These are phyloP conservation scores for Ceratotherium simum DNA, from an alignment of 2,113 vertebrate genomes.

Conservation along the genomic window DNA sequence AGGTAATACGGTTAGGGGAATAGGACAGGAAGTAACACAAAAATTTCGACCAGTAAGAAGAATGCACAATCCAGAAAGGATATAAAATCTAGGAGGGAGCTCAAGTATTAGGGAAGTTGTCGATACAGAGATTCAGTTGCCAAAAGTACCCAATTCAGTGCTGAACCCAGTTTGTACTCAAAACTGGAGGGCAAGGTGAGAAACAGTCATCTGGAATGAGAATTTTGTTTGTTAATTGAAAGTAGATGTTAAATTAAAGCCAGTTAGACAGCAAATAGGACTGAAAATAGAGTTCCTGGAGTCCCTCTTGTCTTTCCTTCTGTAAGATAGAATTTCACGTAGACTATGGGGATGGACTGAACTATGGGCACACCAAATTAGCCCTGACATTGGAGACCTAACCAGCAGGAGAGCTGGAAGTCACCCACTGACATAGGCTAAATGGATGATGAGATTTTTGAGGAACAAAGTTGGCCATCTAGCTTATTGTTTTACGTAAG, in stretches of 20 bases:
- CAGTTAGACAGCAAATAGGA: not conserved
- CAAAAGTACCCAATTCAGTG: not conserved
- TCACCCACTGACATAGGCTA: not conserved
- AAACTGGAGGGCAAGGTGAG: not conserved
- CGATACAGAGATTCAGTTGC: not conserved
- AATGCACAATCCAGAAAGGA: not conserved
- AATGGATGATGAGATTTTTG: not conserved
- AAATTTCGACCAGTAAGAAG: not conserved
- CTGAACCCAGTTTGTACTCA: not conserved
- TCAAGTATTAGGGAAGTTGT: not conserved
- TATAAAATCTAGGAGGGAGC: not conserved
- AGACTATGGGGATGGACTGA: no score
- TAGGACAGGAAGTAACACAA: not conserved
- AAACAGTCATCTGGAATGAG: not conserved
- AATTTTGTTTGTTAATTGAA: not conserved
- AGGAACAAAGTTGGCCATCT: not conserved
- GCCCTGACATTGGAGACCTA: rapidly evolving
- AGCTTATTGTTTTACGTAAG: not conserved
- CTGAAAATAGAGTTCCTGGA: not conserved
- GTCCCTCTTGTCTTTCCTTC: not conserved
- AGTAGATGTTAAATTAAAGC: not conserved
- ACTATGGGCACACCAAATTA: not conserved
- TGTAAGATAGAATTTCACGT: not conserved
- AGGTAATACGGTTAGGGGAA: not conserved
- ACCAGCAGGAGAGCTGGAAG: not conserved